Percentiles rank a stretch among this genome's conserved stretches.
Evolutionary conservation across 1,140 invertebrate species (phyloP).

Genomic region (Trichonephila clavata): DNA sequence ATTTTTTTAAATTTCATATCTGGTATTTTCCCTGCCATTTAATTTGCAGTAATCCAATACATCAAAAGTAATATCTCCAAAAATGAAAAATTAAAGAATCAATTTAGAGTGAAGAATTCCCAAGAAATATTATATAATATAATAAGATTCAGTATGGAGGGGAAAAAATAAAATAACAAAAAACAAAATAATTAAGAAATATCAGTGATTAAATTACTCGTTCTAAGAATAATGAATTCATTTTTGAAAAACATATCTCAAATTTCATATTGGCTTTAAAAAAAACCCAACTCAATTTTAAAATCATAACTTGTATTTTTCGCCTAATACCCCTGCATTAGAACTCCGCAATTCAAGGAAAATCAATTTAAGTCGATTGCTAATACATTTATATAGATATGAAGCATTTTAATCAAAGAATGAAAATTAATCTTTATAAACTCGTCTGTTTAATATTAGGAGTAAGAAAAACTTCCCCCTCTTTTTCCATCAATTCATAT

Average conservation of each 20-base stretch:
- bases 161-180: too few species aligned
- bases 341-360: neutral
- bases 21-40: too few species aligned
- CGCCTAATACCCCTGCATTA: neutral
- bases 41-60: too few species aligned
- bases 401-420: constrained; percentile 46
- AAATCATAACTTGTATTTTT: too few species aligned
- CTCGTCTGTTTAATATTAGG: constrained; percentile 27
- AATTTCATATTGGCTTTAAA: neutral
- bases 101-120: too few species aligned
- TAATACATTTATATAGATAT: neutral
- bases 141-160: too few species aligned
- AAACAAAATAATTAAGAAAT: too few species aligned
- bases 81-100: too few species aligned
- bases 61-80: too few species aligned
- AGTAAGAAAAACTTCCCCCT: neutral
- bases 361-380: constrained; percentile 33
- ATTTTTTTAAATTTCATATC: too few species aligned
- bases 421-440: constrained; percentile 60
- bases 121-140: too few species aligned
- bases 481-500: constrained; percentile 52
- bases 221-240: neutral
- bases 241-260: neutral
- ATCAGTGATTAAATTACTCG: too few species aligned
- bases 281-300: neutral